Conservation (phyloP, 1,140 invertebrate genomes). For the Orchestia grillus region DNA sequence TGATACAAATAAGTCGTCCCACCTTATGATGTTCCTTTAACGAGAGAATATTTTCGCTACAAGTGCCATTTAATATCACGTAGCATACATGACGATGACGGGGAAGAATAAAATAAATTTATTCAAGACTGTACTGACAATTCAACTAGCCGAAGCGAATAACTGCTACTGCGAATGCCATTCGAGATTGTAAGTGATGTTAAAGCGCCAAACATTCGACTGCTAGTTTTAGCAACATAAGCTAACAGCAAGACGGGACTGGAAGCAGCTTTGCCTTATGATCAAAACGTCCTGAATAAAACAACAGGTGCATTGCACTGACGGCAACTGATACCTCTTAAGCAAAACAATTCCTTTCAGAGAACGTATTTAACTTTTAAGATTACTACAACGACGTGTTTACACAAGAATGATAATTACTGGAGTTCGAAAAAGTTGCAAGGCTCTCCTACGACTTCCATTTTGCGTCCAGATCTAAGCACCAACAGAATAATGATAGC, state of each 20-base stretch:
- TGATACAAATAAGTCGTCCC: no score
- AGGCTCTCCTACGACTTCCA: not conserved
- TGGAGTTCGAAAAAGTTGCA: not conserved
- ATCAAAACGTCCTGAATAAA: not conserved
- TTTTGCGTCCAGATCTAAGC: not conserved
- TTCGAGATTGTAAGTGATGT: not conserved
- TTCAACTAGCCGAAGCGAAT: not conserved
- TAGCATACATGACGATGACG: not conserved
- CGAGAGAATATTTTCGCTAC: no score
- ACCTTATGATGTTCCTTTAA: no score
- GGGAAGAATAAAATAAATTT: not conserved
- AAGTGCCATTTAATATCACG: no score
- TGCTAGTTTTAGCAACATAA: not conserved
- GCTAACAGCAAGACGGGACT: not conserved
- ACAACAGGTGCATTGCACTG: not conserved
- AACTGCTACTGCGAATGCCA: not conserved
- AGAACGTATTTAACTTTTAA: not conserved
- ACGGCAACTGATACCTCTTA: not conserved
- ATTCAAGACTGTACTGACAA: constrained; percentile 8
- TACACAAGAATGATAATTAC: not conserved
- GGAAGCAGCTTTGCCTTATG: not conserved
- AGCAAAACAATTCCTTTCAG: not conserved
- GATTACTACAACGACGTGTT: not conserved
- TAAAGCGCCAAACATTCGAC: not conserved
- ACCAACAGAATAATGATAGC: not conserved